Evolutionary conservation across 2,888 invertebrate species (phyloP).

Genomic region (Mesorhabditis belari): DNA sequence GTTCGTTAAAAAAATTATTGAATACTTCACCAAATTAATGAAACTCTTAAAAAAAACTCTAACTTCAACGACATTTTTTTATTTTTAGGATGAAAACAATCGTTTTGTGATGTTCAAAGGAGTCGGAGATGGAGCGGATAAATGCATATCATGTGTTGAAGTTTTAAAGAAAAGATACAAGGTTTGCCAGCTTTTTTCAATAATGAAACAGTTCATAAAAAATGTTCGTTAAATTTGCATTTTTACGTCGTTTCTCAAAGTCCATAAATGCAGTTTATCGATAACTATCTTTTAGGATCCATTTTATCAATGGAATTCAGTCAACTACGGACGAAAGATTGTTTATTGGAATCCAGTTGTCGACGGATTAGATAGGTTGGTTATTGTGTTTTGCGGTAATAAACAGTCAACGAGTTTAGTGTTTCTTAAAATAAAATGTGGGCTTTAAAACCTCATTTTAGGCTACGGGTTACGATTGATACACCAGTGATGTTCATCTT

Average conservation of each 20-base stretch:
- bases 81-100: neutral
- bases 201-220: too few relatives aligned
- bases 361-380: neutral
- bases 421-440: neutral
- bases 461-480: neutral
- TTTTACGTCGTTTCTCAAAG: too few relatives aligned
- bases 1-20: too few relatives aligned
- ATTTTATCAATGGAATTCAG: neutral
- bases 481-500: neutral
- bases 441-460: neutral
- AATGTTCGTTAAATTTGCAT: too few relatives aligned
- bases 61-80: too few relatives aligned
- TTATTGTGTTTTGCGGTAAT: neutral
- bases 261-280: neutral
- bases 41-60: too few relatives aligned
- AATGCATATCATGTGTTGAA: neutral
- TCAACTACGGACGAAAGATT: neutral
- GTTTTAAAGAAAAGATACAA: neutral
- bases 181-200: neutral
- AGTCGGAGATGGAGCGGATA: neutral
- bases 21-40: neutral
- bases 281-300: neutral
- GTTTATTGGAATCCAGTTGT: neutral
- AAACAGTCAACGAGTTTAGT: too few relatives aligned
- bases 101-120: neutral